Evolutionary conservation across 2,888 invertebrate species (phyloP), one percentile per base, ranked within the genome.

Genomic region (Tortricodes alternella): DNA sequence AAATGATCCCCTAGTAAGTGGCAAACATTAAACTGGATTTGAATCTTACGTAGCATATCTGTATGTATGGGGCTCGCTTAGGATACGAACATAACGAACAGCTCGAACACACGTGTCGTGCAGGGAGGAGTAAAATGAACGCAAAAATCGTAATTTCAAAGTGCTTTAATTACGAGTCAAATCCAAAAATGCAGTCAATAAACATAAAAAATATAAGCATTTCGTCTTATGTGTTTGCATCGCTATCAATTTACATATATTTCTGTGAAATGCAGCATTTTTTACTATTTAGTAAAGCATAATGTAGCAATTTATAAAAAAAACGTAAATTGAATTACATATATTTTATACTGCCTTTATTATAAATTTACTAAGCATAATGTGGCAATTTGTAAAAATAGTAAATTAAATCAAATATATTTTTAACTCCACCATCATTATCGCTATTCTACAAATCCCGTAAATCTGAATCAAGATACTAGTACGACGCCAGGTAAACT

Each of bases 401-500:
- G 8, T n/a, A n/a, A 7, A 7, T 11, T 1, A 3, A 19, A 18
- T 2, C 11, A 9, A 18, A 3, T 43, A 8, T n/a, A 7, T 34
- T 0, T 29, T 13, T 29, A 34, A 19, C 9, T 18, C 18, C 19
- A 50, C 23, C 15, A 32, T 11, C 27, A 18, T 46, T 21, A 38
- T 27, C 13, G 9, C 16, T 9, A 39, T 11, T 13, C 34, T 32
- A 7, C 32, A 32, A 23, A 29, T 46, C 34, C 24, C 27, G 21
- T 56, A 49, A 56, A 56, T 46, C 23, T 41, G 29, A 41, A 60
- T 56, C 46, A 49, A 52, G 27, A 38, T 53, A 52, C 37, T 37
- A 57, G 53, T 44, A 41, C 49, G 38, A 39, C 43, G 57, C 46
- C 57, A 62, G 60, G 62, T 62, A 51, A 58, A 58, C 59, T 59